Conservation (phyloP, 2,113 vertebrate species). For the Prolemur simus region DNA sequence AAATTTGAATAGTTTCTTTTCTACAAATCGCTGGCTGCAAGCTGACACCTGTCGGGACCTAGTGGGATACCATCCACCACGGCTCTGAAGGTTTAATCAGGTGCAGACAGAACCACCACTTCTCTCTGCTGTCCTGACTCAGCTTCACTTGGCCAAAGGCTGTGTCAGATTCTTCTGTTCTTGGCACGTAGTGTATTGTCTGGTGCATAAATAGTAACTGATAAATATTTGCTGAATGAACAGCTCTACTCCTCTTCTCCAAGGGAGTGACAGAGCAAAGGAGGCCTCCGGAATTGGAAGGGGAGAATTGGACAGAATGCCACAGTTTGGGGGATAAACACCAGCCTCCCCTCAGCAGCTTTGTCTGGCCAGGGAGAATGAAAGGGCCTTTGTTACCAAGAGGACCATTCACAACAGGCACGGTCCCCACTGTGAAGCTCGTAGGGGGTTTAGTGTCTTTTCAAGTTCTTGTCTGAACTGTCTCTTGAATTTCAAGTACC, state of each 20-base stretch:
- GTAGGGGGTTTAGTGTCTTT: background rate
- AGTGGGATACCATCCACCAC: background rate
- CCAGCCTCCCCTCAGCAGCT: background rate
- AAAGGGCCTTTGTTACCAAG: conserved; percentile 23
- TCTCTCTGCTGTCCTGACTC: background rate
- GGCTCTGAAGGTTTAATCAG: background rate
- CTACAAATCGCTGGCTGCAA: background rate
- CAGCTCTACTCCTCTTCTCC: background rate
- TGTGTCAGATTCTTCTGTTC: background rate
- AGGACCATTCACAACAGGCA: background rate
- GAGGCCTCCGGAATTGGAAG: background rate
- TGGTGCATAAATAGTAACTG: background rate
- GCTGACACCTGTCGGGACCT: background rate
- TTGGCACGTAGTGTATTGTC: background rate
- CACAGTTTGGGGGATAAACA: conserved; percentile 17
- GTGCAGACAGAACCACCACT: background rate
- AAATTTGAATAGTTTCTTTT: background rate
- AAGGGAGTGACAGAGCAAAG: background rate
- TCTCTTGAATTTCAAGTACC: background rate
- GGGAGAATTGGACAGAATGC: background rate
- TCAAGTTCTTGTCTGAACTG: conserved; percentile 4
- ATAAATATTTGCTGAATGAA: conserved; percentile 61
- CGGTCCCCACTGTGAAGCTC: background rate
- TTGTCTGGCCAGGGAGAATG: background rate
- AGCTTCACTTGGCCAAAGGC: background rate